phyloP scores from a whole-genome alignment of 2,113 vertebrate genomes.

The Pteropus alecto region DNA sequence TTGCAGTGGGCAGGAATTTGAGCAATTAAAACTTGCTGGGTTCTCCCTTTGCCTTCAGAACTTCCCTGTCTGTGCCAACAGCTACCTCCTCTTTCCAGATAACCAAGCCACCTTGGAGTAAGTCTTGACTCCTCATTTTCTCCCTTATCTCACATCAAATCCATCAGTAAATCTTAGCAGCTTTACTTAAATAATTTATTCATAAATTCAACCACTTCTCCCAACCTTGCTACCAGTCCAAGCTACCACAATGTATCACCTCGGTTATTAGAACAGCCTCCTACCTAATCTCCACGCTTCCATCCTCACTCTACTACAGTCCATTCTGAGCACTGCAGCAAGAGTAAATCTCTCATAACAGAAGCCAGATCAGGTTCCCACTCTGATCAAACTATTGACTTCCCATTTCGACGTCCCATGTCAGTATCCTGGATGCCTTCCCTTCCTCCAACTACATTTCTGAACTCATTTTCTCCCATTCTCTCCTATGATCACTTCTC shows the following conservation, averaged over 20 bases:
- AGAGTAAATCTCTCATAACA: not conserved
- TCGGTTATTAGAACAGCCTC: not conserved
- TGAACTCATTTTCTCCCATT: not conserved
- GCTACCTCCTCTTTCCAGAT: not conserved
- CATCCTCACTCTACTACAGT: not conserved
- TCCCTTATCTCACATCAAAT: not conserved
- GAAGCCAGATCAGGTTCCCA: not conserved
- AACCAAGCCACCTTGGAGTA: not conserved
- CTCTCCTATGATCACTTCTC: not conserved
- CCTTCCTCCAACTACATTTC: not conserved
- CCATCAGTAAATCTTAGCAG: not conserved
- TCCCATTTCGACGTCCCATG: not conserved
- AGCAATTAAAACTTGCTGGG: not conserved
- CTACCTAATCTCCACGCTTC: not conserved
- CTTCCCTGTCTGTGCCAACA: not conserved
- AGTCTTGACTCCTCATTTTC: not conserved
- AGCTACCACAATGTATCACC: not conserved
- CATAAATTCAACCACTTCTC: not conserved
- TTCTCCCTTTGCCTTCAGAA: not conserved
- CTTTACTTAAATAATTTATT: not conserved
- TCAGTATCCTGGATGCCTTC: not conserved
- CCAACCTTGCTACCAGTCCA: not conserved
- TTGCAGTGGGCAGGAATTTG: not conserved
- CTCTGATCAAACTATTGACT: not conserved
- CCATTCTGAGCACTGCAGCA: not conserved